Percentiles rank a stretch among this genome's conserved stretches.
These are phyloP conservation scores for Encarsia formosa DNA, from an alignment of 2,888 invertebrate species.

Conservation along the genomic window DNA sequence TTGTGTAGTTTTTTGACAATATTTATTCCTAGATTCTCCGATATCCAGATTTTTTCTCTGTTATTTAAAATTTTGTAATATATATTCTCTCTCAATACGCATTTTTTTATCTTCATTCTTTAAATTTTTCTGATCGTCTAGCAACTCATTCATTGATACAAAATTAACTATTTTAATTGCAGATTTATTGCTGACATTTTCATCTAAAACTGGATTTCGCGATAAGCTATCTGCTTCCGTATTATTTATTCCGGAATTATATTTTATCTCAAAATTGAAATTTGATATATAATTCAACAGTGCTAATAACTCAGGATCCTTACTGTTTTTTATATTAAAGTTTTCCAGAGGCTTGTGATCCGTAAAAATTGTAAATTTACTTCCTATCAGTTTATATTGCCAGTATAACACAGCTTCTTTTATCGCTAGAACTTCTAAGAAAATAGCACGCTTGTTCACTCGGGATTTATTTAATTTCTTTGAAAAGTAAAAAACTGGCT, in stretches of 20 bases:
- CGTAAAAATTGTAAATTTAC: slow-evolving; percentile 22
- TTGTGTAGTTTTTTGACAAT: slow-evolving; percentile 20
- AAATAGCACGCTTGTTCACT: slow-evolving; percentile 29
- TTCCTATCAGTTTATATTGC: slow-evolving; percentile 30
- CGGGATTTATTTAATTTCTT: slow-evolving; percentile 22
- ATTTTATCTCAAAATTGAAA: slow-evolving; percentile 28
- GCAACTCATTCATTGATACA: slow-evolving; percentile 25
- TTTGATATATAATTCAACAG: slow-evolving; percentile 30
- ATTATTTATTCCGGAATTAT: slow-evolving; percentile 30
- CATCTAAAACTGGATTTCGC: slow-evolving; percentile 31
- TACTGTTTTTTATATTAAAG: too few relatives aligned
- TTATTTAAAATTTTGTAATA: slow-evolving; percentile 23
- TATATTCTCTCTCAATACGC: slow-evolving; percentile 17
- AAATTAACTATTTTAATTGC: slow-evolving; percentile 27
- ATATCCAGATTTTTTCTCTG: slow-evolving; percentile 27
- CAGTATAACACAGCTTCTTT: slow-evolving; percentile 29
- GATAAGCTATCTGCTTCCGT: slow-evolving; percentile 30
- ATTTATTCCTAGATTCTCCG: slow-evolving; percentile 23
- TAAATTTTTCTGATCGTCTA: slow-evolving; percentile 26
- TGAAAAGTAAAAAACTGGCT: slow-evolving; percentile 27
- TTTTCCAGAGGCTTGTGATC: slow-evolving; percentile 31
- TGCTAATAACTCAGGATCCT: slow-evolving; percentile 26
- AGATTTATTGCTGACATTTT: slow-evolving; percentile 26
- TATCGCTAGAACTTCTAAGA: slow-evolving; percentile 30
- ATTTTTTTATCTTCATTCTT: slow-evolving; percentile 10